Evolutionary conservation across 2,888 invertebrate genomes (phyloP), one percentile per base, ranked within the genome.

Genomic region (Epinotia ramella): DNA sequence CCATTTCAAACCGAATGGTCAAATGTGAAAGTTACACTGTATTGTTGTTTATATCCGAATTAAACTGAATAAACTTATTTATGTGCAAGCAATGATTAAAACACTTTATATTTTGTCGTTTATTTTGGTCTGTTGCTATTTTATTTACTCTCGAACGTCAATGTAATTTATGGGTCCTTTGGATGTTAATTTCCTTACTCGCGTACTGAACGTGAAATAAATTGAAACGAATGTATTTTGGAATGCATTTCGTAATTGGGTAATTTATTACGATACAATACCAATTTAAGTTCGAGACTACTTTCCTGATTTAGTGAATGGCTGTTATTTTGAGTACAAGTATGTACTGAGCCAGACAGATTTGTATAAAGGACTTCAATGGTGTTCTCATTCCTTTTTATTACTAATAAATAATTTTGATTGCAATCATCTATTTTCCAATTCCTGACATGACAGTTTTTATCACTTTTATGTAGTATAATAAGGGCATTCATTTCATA

Each of bases 141-240:
- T 74, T 69, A 74, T 65, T 69, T 74, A 11, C 64, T 33, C 33
- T 49, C 9, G 11, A 62, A 62, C 28, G 53, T 67, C 53, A 16
- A 59, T 66, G 20, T 40, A 65, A 74, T 65, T 74, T 53, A 74
- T 57, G 40, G 28, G 20, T 18, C n/a, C 53, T 70, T 70, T 59
- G 65, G 53, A 64, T 69, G 64, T 70, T 74, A 74, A 74, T 74
- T 70, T 53, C 46, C 64, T 60, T 28, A 46, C 56, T 63, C 63
- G 18, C 53, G 49, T 6, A 28, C 44, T 62, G 28, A 69, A 59
- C 49, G 63, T 16, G 53, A 63, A 53, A 56, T 74, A 74, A 65
- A 74, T 63, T 59, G n/a, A 68, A 69, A 68, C 13, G 18, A 67
- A 28, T 46, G 40, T 69, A n/a, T 64, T 64, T 53, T 49, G 64